These are phyloP conservation scores for Menidia menidia DNA, from an alignment of 2,797 vertebrate genomes.

Conservation along the genomic window DNA sequence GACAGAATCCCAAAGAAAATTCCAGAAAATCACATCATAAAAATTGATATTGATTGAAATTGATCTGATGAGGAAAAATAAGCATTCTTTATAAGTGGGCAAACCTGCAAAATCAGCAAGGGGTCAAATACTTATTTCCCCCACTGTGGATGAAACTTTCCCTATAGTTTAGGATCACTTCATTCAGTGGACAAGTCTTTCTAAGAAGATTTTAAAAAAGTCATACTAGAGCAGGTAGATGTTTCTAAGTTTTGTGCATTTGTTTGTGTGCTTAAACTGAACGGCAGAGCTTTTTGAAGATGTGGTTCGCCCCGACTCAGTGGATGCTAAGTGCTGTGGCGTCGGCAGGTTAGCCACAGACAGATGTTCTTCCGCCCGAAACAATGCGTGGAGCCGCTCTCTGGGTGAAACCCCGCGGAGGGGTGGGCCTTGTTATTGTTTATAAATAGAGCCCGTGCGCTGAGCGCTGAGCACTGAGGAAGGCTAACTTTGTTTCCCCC, in stretches of 20 bases:
- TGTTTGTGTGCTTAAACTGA: constrained; percentile 1
- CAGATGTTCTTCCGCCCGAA: constrained; percentile 76
- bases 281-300: neutral
- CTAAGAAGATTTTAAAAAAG: neutral
- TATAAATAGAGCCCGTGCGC: constrained; percentile 80
- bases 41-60: no score
- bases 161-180: neutral
- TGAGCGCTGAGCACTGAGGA: constrained; percentile 64
- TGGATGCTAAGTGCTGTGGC: constrained; percentile 34
- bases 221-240: neutral
- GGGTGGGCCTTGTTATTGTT: constrained; percentile 82
- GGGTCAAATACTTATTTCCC: no score
- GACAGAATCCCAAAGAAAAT: no score
- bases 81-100: no score
- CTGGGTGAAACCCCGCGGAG: constrained; percentile 53
- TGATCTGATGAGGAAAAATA: no score
- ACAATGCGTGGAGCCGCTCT: constrained; percentile 70
- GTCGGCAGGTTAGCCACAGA: constrained; percentile 67
- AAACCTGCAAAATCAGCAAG: no score
- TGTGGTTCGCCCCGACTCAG: constrained; percentile 43
- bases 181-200: neutral
- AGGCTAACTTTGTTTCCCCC: constrained; percentile 80
- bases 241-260: neutral
- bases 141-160: neutral
- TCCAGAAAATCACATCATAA: no score